Percentiles rank a stretch among this genome's conserved stretches.
These are phyloP conservation scores for Bombus confusus DNA, from an alignment of 1,140 invertebrate species.

Conservation along the genomic window DNA sequence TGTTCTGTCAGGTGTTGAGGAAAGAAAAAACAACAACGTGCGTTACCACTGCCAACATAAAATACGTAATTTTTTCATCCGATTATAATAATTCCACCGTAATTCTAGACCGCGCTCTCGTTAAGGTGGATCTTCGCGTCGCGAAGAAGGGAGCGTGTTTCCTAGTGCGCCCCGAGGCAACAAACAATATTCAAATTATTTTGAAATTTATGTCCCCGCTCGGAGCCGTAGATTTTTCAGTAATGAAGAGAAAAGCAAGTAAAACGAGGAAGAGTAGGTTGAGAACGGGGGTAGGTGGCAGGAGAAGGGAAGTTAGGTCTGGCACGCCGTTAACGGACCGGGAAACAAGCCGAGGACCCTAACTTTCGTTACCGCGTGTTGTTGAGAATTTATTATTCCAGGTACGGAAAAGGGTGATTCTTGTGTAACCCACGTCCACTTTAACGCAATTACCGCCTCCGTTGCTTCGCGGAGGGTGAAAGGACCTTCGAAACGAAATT, in stretches of 20 bases:
- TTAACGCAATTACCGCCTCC: conserved; percentile 74
- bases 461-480: conserved; percentile 2
- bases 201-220: conserved; percentile 35
- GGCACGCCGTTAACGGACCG: conserved; percentile 70
- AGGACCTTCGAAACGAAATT: conserved; percentile 18
- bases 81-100: background rate
- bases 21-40: fast-evolving
- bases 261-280: background rate
- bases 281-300: background rate
- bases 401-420: conserved; percentile 63
- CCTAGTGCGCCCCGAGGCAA: background rate
- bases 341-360: conserved; percentile 73
- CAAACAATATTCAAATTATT: conserved; percentile 52
- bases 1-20: too few species aligned
- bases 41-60: too few species aligned
- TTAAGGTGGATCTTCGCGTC: background rate
- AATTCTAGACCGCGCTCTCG: too few species aligned
- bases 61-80: too few species aligned
- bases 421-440: conserved; percentile 79
- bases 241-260: conserved; percentile 39
- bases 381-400: conserved; percentile 79
- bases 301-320: background rate
- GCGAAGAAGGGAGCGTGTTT: background rate
- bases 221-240: conserved; percentile 41
- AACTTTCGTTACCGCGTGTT: conserved; percentile 74